phyloP scores from a whole-genome alignment of 23 tunicate species.

The Trididemnum miniatum region DNA sequence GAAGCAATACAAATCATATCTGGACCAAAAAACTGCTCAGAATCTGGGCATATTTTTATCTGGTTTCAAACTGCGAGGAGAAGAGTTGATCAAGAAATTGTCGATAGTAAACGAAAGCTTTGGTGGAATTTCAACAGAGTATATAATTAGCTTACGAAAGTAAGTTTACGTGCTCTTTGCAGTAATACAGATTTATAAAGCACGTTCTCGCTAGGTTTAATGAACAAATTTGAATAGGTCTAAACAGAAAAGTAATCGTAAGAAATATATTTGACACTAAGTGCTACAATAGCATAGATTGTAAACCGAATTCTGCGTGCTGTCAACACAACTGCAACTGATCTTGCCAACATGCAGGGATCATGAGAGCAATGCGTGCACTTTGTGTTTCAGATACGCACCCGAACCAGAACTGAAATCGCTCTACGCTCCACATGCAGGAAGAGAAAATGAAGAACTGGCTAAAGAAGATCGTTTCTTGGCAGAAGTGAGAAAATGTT shows the following conservation, averaged over 20 bases:
- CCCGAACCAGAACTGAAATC: conserved; percentile 78
- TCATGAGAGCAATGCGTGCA: too few relatives aligned
- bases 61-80: conserved; percentile 68
- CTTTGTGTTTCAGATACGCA: conserved; percentile 63
- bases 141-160: conserved; percentile 41
- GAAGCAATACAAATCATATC: conserved; percentile 34
- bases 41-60: conserved; percentile 76
- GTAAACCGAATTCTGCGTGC: too few relatives aligned
- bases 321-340: too few relatives aligned
- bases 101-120: conserved; percentile 34
- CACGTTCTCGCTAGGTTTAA: too few relatives aligned
- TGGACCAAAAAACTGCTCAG: conserved; percentile 73
- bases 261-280: too few relatives aligned
- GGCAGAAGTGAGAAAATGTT: conserved; percentile 51
- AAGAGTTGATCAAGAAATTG: conserved; percentile 40
- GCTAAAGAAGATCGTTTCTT: conserved; percentile 60
- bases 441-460: conserved; percentile 49
- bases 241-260: too few relatives aligned
- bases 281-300: too few relatives aligned
- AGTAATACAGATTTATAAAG: too few relatives aligned
- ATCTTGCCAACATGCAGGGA: too few relatives aligned
- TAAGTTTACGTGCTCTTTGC: too few relatives aligned
- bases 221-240: too few relatives aligned
- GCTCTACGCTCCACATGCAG: conserved; percentile 53
- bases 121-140: conserved; percentile 63